Conservation (phyloP, 2,888 invertebrate genomes). For the Clistopyga incitator region DNA sequence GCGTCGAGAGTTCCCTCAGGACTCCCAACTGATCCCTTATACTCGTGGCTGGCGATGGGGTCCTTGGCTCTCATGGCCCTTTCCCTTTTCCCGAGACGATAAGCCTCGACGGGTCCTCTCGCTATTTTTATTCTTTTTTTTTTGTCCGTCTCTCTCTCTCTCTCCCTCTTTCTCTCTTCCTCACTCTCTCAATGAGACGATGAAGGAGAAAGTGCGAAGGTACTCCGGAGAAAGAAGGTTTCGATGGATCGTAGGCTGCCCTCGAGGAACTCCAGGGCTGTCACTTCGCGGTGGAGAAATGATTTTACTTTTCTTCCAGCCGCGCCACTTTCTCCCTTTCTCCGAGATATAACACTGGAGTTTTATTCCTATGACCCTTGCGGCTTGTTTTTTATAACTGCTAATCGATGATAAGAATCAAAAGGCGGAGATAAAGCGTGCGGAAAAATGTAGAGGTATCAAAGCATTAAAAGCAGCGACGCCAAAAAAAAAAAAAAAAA, state of each 20-base stretch:
- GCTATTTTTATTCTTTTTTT: constrained; percentile 41
- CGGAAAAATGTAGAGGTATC: constrained; percentile 6
- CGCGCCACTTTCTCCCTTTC: constrained; percentile 22
- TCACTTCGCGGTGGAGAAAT: constrained; percentile 47
- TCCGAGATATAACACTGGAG: constrained; percentile 1
- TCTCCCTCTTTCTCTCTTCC: too few relatives aligned
- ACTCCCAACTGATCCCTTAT: constrained; percentile 51
- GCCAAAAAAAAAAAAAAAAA: background rate
- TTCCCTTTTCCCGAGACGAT: constrained; percentile 47
- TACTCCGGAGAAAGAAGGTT: constrained; percentile 18
- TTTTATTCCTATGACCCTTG: background rate
- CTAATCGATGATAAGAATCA: constrained; percentile 21
- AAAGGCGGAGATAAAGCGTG: background rate
- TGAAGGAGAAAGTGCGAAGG: constrained; percentile 14
- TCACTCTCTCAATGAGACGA: constrained; percentile 27
- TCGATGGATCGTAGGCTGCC: constrained; percentile 36
- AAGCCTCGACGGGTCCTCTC: constrained; percentile 52
- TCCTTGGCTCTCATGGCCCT: constrained; percentile 33
- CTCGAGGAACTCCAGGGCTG: constrained; percentile 33
- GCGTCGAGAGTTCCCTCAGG: constrained; percentile 59
- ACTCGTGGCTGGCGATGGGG: constrained; percentile 34
- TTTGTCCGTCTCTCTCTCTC: too few relatives aligned
- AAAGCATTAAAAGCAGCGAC: background rate
- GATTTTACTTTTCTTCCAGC: constrained; percentile 48
- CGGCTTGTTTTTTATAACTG: constrained; percentile 16